A percentile compares a stretch with the other conserved stretches of the same genome.
Conservation (phyloP, 2,113 vertebrate species). For the Hippopotamus amphibius region DNA sequence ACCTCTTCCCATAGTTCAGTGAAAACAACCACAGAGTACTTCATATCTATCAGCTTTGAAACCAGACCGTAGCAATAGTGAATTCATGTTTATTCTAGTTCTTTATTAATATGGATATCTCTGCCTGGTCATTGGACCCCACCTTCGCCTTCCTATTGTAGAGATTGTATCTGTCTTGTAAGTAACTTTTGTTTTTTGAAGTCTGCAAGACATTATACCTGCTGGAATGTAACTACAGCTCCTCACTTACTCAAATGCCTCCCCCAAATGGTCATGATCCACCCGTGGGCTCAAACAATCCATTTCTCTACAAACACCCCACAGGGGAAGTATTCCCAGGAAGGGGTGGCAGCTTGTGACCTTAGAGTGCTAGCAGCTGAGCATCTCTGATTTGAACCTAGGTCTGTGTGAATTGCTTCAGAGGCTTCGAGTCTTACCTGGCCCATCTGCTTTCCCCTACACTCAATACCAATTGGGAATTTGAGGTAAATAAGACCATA, state of each 20-base stretch:
- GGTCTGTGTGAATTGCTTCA: neutral
- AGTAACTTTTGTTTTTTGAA: neutral
- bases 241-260: neutral
- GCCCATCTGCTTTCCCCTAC: neutral
- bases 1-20: neutral
- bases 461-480: neutral
- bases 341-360: neutral
- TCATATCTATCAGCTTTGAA: neutral
- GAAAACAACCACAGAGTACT: neutral
- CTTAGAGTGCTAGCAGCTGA: neutral
- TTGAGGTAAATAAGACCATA: neutral
- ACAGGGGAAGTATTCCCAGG: neutral
- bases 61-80: neutral
- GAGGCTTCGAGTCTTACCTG: neutral
- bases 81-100: slow-evolving; percentile 6
- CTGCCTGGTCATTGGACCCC: neutral
- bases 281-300: neutral
- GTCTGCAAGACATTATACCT: neutral
- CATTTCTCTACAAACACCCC: neutral
- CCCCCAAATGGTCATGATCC: neutral
- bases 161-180: neutral
- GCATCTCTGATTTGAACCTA: neutral
- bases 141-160: neutral
- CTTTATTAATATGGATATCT: neutral
- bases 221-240: neutral